These are phyloP conservation scores for Pagetopsis macropterus DNA, from an alignment of 2,797 vertebrate species.

Conservation along the genomic window DNA sequence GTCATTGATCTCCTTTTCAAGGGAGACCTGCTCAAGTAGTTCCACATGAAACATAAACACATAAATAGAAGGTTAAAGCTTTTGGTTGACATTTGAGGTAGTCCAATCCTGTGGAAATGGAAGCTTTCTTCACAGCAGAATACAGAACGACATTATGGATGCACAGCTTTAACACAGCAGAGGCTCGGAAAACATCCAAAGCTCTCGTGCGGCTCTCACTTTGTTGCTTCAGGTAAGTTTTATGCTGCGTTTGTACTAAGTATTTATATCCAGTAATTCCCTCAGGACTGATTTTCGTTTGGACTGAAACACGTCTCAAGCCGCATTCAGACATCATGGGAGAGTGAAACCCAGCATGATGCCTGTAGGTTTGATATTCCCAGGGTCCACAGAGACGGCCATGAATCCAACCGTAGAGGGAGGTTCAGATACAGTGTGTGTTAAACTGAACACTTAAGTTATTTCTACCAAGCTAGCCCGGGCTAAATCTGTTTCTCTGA, in stretches of 20 bases:
- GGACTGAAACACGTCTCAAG: background rate
- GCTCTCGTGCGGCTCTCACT: background rate
- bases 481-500: slow-evolving; percentile 14
- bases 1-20: too few relatives aligned
- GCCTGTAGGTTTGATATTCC: background rate
- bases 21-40: too few relatives aligned
- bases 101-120: background rate
- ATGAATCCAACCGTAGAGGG: background rate
- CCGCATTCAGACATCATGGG: slow-evolving; percentile 3
- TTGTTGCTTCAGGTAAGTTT: background rate
- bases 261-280: slow-evolving; percentile 6
- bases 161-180: background rate
- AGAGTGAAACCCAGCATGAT: slow-evolving; percentile 1
- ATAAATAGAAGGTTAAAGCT: too few relatives aligned
- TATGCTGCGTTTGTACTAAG: slow-evolving; percentile 11
- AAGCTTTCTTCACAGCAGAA: background rate
- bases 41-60: too few relatives aligned
- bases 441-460: slow-evolving; percentile 26
- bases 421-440: background rate
- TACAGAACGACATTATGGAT: background rate
- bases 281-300: background rate
- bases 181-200: too few relatives aligned
- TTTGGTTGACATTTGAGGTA: background rate
- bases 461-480: background rate
- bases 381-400: background rate